Evolutionary conservation across 2,113 vertebrate species (phyloP).

Genomic region (Rattus rattus): DNA sequence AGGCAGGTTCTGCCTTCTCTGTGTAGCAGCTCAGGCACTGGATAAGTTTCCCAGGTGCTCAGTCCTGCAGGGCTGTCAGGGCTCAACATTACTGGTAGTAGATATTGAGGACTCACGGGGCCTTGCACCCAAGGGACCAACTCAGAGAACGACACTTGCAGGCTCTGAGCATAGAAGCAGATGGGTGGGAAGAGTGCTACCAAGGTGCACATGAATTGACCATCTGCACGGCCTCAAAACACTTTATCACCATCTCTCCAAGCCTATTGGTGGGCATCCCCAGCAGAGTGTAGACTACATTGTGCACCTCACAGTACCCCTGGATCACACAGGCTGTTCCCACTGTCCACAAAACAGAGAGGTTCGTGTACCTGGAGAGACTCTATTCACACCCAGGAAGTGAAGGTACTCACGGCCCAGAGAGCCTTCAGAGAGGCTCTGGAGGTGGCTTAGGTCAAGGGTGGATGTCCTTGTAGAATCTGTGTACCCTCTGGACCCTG

Average conservation of each 20-base stretch:
- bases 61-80: slow-evolving; percentile 90
- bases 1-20: not conserved
- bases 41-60: slow-evolving; percentile 82
- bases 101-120: slow-evolving; percentile 91
- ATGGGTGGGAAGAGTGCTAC: slow-evolving; percentile 92
- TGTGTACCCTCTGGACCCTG: slow-evolving; percentile 91
- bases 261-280: not conserved
- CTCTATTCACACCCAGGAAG: slow-evolving; percentile 91
- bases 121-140: slow-evolving; percentile 90
- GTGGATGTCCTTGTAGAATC: slow-evolving; percentile 95
- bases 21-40: not conserved
- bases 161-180: slow-evolving; percentile 89
- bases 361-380: too few relatives aligned
- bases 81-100: slow-evolving; percentile 94
- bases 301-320: too few relatives aligned
- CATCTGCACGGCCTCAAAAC: slow-evolving; percentile 95
- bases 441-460: slow-evolving; percentile 89
- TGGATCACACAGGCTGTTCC: too few relatives aligned
- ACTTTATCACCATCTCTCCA: slow-evolving; percentile 97
- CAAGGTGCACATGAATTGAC: slow-evolving; percentile 96
- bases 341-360: too few relatives aligned
- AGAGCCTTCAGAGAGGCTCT: slow-evolving; percentile 88
- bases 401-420: slow-evolving; percentile 93
- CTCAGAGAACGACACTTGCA: slow-evolving; percentile 87
- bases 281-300: too few relatives aligned